Base-by-base conservation (phyloP, 2,888 invertebrate genomes). In the Camptogramma bilineatum region DNA sequence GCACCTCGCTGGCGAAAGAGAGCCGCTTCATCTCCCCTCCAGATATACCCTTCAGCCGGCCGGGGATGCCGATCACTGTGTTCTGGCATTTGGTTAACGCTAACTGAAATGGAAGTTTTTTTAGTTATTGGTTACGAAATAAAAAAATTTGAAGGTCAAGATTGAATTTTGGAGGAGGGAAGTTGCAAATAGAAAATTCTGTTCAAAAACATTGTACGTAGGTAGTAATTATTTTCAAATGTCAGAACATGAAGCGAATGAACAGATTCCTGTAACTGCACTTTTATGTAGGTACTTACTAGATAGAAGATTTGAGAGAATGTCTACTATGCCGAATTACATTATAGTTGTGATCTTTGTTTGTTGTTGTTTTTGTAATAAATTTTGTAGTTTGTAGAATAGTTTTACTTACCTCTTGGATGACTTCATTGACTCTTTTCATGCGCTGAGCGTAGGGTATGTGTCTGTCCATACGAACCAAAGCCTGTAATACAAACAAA, bases 1-100 rank as follows among this genome's bases (percentile, higher is more conserved):
- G 93, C 2, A 98, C 96, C 93, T 99, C 99, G n/a, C 98, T 97
- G 17, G 99, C 99, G 84, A 99, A 99, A 0, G 99, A 97, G 10
- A 99, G 92, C 62, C 99, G 94, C 85, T 99, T 99, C 94, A 97
- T 97, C 90, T 99, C 99, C 0, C 99, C 99, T 0, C 99, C 99
- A 0, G 98, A 99, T 64, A 99, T 96, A 0, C 99, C 98, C 91
- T 98, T 98, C 44, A 97, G 91, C 18, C 97, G 91, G 0, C 98
- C 99, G 0, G 97, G 96, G 51, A 96, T 95, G 0, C 99, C 99
- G 65, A 99, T 99, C 46, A 96, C 94, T 10, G 98, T 98, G 80
- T 99, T 95, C 84, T 96, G 96, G 87, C 99, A 99, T 89, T 98
- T 98, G 34, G 94, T 94, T 54, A 99, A 91, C 3, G 98, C 97